These are phyloP conservation scores for Cantharis nigra DNA, from an alignment of 2,888 invertebrate genomes.

Conservation along the genomic window DNA sequence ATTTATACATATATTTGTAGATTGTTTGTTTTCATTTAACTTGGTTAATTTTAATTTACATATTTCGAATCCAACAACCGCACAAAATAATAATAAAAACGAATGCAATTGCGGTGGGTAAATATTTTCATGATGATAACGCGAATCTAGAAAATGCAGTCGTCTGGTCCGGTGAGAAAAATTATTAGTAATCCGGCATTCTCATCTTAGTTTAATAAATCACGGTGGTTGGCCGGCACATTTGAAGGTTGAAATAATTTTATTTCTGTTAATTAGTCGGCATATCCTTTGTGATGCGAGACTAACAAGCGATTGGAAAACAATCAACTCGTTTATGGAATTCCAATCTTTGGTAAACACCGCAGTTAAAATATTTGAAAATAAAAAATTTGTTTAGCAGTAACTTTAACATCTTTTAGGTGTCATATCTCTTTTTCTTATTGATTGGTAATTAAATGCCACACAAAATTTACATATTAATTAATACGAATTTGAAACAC, in stretches of 20 bases:
- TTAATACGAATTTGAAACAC: constrained; percentile 1
- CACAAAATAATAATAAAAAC: neutral
- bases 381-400: constrained; percentile 17
- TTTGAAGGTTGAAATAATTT: constrained; percentile 31
- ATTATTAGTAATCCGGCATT: constrained; percentile 15
- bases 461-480: neutral
- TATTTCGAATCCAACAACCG: neutral
- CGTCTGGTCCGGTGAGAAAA: constrained; percentile 17
- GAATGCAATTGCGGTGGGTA: neutral
- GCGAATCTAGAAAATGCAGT: neutral
- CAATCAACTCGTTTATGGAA: constrained; percentile 25
- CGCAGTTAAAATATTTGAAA: constrained; percentile 24
- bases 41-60: neutral
- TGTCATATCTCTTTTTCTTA: neutral
- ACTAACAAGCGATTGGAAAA: constrained; percentile 25
- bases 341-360: constrained; percentile 26
- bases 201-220: constrained; percentile 25
- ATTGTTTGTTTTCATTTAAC: neutral
- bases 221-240: constrained; percentile 26
- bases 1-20: neutral
- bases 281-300: constrained; percentile 25
- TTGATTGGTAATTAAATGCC: constrained; percentile 2
- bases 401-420: constrained; percentile 8
- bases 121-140: neutral
- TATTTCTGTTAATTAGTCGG: constrained; percentile 32